Conservation (phyloP, 2,113 vertebrate species). For the Crotalus helleri region DNA sequence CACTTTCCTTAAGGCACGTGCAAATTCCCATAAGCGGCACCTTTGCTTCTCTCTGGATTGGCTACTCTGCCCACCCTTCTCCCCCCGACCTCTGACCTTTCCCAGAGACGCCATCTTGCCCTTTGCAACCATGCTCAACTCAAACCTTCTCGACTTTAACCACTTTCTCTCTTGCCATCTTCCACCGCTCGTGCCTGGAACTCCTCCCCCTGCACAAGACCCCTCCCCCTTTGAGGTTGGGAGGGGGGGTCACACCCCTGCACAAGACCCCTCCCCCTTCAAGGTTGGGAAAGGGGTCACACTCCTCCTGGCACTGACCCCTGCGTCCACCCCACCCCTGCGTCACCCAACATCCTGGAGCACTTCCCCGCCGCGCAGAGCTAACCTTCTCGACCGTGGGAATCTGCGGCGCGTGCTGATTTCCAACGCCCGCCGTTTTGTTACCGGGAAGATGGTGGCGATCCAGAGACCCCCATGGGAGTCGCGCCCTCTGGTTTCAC, state of each 20-base stretch:
- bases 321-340: neutral
- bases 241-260: neutral
- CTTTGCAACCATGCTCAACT: neutral
- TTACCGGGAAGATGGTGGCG: neutral
- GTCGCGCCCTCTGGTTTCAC: neutral
- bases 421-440: neutral
- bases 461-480: neutral
- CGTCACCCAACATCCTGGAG: neutral
- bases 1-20: neutral
- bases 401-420: neutral
- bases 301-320: neutral
- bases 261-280: neutral
- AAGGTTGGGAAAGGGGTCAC: neutral
- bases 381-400: neutral
- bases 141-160: neutral
- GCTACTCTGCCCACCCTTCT: neutral
- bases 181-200: neutral
- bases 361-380: neutral
- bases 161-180: neutral
- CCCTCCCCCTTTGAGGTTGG: neutral
- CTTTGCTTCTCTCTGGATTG: neutral
- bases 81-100: neutral
- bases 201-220: neutral
- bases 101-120: slow-evolving; percentile 5
- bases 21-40: neutral